Evolutionary conservation across 2,888 invertebrate species (phyloP).

Genomic region (Ethmia dodecea): DNA sequence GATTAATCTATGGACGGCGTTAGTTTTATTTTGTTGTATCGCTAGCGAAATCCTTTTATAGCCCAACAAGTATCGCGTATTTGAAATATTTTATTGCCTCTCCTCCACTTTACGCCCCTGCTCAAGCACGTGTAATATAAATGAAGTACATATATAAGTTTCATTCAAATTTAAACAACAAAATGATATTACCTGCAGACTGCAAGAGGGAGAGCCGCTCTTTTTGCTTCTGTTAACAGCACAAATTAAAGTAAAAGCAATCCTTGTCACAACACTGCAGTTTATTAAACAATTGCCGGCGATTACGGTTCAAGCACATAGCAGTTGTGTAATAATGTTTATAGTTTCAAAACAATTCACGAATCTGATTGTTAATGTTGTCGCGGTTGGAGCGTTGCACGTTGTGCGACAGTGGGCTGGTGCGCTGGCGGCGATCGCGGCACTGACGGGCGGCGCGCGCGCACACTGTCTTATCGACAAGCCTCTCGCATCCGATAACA

Average conservation of each 20-base stretch:
- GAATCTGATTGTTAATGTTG: slow-evolving; percentile 22
- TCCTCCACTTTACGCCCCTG: no score
- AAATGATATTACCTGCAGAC: no score
- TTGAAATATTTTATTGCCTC: no score
- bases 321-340: slow-evolving; percentile 47
- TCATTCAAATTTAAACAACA: no score
- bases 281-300: slow-evolving; percentile 54
- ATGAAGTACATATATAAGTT: no score
- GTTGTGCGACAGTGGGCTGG: slow-evolving; percentile 25
- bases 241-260: slow-evolving; percentile 44
- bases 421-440: slow-evolving; percentile 52
- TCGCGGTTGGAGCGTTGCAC: slow-evolving; percentile 19
- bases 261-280: slow-evolving; percentile 47
- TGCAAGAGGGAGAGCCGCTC: no score
- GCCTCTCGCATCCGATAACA: slow-evolving; percentile 60
- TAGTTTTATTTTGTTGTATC: slow-evolving; percentile 22
- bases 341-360: slow-evolving; percentile 37
- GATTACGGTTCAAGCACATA: slow-evolving; percentile 42
- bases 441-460: slow-evolving; percentile 49
- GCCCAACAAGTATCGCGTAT: slow-evolving; percentile 8
- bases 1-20: background rate
- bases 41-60: slow-evolving; percentile 21
- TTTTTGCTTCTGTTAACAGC: slow-evolving; percentile 27
- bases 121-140: no score
- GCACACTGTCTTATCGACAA: slow-evolving; percentile 56